Base-by-base conservation (phyloP, 2,797 vertebrate species). In the Squalus acanthias region DNA sequence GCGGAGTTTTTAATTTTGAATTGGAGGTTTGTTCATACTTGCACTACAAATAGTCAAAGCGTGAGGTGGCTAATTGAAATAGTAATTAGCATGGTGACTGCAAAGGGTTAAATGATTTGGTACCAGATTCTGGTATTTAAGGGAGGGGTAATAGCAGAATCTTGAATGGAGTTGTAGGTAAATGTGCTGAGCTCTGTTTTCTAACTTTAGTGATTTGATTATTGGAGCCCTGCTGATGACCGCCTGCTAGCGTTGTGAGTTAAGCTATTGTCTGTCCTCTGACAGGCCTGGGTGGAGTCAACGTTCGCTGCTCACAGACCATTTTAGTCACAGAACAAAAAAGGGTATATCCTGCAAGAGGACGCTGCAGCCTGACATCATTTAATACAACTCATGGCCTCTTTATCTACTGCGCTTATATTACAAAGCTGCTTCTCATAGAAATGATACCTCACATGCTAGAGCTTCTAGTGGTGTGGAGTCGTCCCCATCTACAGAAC, bases 301-400 rank as follows among this genome's bases (percentile, higher is more conserved):
- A 96, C 97, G 96, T 95, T 96, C 96, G 17, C 60, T 50, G 96
- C 96, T 96, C 96, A 57, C n/a, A 67, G 96, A 96, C 96, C 39
- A 95, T 96, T 96, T 97, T 97, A 97, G 97, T 97, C 82, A 97
- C n/a, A 2, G 96, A 96, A 97, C 96, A 97, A 87, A 74, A 74
- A 97, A 96, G 96, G 63, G 74, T 89, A 95, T 74, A 79, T 96
- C 89, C n/a, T 96, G 92, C 74, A 72, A 79, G 92, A 88, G 96
- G 72, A 95, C 70, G 96, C 96, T 95, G 96, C 96, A 93, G 96
- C 96, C 97, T 96, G 97, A 97, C 70, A 29, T 74, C 26, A 29
- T 74, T 74, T 74, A 74, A 74, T 9, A 74, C 70, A 29, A 29
- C 70, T 74, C 5, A 9, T 8, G 17, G 82, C 26, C 46, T 87